These are phyloP conservation scores for Spicauda simplicius DNA, from an alignment of 2,888 invertebrate genomes.

Conservation along the genomic window DNA sequence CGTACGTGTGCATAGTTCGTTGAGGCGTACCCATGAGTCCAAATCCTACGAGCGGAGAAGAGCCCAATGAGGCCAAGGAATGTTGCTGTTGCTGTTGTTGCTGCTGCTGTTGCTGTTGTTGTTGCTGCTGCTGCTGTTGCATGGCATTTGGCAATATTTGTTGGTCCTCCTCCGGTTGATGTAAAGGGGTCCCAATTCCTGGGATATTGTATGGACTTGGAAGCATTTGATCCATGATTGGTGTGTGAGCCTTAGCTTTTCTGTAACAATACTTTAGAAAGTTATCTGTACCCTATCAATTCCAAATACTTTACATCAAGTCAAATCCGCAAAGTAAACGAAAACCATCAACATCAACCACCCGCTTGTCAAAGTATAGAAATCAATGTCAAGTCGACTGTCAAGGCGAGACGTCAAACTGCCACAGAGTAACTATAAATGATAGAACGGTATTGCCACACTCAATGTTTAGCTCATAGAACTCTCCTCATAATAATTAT, in stretches of 20 bases:
- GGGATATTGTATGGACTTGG: conserved; percentile 96
- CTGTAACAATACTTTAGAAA: not conserved
- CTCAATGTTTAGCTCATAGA: no score
- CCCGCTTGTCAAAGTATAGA: conserved; percentile 1
- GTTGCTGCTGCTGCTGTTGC: conserved; percentile 91
- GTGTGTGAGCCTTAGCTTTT: not conserved
- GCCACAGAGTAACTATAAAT: no score
- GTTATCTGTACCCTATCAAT: not conserved
- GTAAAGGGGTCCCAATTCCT: conserved; percentile 94
- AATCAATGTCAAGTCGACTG: not conserved
- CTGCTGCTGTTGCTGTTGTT: conserved; percentile 87
- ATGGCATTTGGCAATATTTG: conserved; percentile 94
- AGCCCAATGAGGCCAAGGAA: conserved; percentile 84
- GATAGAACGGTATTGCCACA: no score
- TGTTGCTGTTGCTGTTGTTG: conserved; percentile 77
- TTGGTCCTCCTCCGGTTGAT: conserved; percentile 96
- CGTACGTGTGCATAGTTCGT: conserved; percentile 90
- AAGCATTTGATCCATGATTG: conserved; percentile 94
- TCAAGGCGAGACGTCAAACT: not conserved
- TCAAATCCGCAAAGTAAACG: conserved; percentile 4
- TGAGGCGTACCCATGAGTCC: conserved; percentile 88
- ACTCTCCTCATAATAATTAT: no score
- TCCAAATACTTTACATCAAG: not conserved
- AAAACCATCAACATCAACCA: conserved; percentile 5
- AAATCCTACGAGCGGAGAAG: conserved; percentile 86